Percentiles rank a stretch among this genome's conserved stretches.
Conservation (phyloP, 2,113 vertebrate species). For the Peromyscus californicus region DNA sequence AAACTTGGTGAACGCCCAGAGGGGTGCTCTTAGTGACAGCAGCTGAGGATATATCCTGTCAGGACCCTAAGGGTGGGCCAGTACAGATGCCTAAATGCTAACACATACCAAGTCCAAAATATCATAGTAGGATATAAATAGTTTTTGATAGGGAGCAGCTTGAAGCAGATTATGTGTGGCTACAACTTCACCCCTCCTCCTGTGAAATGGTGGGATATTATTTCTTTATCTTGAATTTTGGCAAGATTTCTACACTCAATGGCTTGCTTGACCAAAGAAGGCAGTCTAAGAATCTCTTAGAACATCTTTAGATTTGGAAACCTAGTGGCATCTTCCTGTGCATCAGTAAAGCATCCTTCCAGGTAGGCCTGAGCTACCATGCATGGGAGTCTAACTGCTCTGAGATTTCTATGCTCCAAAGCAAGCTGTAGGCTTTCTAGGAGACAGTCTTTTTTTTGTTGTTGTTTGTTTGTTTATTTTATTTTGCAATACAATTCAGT, state of each 20-base stretch:
- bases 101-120: not conserved
- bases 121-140: not conserved
- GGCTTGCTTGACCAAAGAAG: not conserved
- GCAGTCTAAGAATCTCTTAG: not conserved
- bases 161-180: not conserved
- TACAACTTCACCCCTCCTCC: not conserved
- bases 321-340: not conserved
- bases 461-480: too few species aligned
- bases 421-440: not conserved
- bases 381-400: not conserved
- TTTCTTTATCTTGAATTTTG: conserved; percentile 5
- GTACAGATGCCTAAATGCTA: too few species aligned
- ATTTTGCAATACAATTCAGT: too few species aligned
- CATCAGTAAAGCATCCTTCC: conserved; percentile 22
- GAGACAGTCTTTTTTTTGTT: not conserved
- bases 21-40: too few species aligned
- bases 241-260: not conserved
- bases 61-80: too few species aligned
- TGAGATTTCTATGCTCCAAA: not conserved
- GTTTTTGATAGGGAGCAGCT: not conserved
- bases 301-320: not conserved
- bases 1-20: too few species aligned
- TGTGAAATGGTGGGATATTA: not conserved
- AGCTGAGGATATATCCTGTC: too few species aligned
- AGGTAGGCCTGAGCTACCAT: not conserved